Evolutionary conservation across 2,888 invertebrate genomes (phyloP).

Genomic region (Drosophila borborema): DNA sequence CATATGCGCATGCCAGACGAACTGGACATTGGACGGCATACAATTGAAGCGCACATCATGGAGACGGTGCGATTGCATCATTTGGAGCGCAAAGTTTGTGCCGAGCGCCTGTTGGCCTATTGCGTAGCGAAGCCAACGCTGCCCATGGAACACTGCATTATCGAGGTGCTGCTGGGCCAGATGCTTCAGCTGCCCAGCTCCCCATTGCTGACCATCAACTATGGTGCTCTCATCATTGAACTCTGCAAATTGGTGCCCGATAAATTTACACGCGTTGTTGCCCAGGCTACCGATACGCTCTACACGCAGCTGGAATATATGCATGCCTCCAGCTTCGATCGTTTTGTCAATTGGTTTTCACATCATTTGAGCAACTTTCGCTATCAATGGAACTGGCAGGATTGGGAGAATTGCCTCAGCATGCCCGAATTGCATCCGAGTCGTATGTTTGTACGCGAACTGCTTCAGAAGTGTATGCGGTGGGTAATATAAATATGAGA

Average conservation of each 20-base stretch:
- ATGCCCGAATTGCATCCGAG: slow-evolving; percentile 94
- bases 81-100: slow-evolving; percentile 96
- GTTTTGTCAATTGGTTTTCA: slow-evolving; percentile 98
- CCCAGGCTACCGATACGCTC: slow-evolving; percentile 98
- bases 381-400: slow-evolving; percentile 99
- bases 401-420: slow-evolving; percentile 93
- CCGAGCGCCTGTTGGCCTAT: slow-evolving; percentile 94
- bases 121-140: slow-evolving; percentile 94
- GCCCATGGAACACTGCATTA: slow-evolving; percentile 98
- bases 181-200: slow-evolving; percentile 96
- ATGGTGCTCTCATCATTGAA: slow-evolving; percentile 97
- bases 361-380: slow-evolving; percentile 99
- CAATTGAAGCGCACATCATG: slow-evolving; percentile 97
- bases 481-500: slow-evolving; percentile 80
- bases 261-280: slow-evolving; percentile 97
- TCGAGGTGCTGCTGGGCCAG: slow-evolving; percentile 97
- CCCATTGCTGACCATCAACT: slow-evolving; percentile 94
- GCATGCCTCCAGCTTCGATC: slow-evolving; percentile 98
- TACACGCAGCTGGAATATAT: slow-evolving; percentile 97
- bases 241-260: slow-evolving; percentile 97
- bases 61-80: slow-evolving; percentile 95
- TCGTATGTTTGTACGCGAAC: slow-evolving; percentile 96
- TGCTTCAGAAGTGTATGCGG: slow-evolving; percentile 95
- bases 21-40: slow-evolving; percentile 98
- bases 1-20: slow-evolving; percentile 96